Base-by-base conservation (phyloP, 2,888 invertebrate genomes). In the Drosophila cracens region DNA sequence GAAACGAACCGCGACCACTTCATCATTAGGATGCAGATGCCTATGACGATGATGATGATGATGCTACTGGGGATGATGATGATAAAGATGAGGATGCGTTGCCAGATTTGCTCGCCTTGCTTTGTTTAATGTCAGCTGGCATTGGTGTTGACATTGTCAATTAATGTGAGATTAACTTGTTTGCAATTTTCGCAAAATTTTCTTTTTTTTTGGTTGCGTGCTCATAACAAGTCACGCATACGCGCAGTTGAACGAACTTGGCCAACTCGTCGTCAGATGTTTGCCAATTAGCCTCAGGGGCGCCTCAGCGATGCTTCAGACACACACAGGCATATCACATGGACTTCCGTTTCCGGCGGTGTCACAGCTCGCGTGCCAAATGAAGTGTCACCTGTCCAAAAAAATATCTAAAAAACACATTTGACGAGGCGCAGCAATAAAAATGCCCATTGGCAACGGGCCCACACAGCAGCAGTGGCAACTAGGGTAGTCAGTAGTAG, bases 361-460 rank as follows among this genome's bases (percentile, higher is more conserved):
- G 63, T 66, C 61, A 65, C 63, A 48, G 60, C 58, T 89, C 74
- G 88, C 82, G 82, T 91, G 91, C 91, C 90, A 91, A 91, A 91
- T 80, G 81, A 86, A 79, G 89, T 91, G 91, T 79, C 83, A 88
- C 81, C 74, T 72, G 71, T 60, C 43, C 31, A 34, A 18, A 54
- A 54, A 60, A 33, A 21, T 46, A 21, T 7, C 7, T 16, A 54
- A 52, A 38, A 43, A 40, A 68, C 48, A 66, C 48, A 51, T 67
- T 57, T 49, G 58, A 27, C 40, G 33, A 21, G 60, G 33, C 57
- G n/a, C 34, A 59, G 49, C 51, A 70, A 64, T 67, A 64, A 76
- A 80, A 70, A 71, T 2, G 49, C 56, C 63, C 68, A 34, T 79
- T 78, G 79, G 67, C 76, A 78, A n/a, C 43, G 36, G 31, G 46